Percentiles rank a stretch among this genome's conserved stretches.
phyloP scores from a whole-genome alignment of 2,797 vertebrate species.

The Phoxinus dragarum region DNA sequence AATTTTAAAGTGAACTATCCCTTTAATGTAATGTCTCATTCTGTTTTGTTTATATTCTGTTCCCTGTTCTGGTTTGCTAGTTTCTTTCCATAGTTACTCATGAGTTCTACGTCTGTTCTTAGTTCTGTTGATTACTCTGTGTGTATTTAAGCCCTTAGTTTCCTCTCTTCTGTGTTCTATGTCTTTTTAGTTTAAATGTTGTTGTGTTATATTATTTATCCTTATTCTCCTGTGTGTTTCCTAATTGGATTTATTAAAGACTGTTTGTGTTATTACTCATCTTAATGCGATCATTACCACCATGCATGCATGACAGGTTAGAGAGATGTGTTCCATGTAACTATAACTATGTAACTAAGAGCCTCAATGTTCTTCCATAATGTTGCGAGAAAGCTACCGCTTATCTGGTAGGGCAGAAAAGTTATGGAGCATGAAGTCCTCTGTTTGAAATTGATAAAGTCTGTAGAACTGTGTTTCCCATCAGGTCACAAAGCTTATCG shows the following conservation, averaged over 20 bases:
- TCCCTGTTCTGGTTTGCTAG: background rate
- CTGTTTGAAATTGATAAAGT: slow-evolving; percentile 76
- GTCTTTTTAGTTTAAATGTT: no score
- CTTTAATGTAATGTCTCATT: no score
- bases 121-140: background rate
- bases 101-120: no score
- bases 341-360: no score
- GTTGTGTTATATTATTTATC: no score
- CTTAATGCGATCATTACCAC: background rate
- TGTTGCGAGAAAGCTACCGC: slow-evolving; percentile 60
- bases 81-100: background rate
- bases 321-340: no score
- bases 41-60: no score
- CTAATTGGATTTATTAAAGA: no score
- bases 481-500: slow-evolving; percentile 73
- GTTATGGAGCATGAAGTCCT: slow-evolving; percentile 65
- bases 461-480: slow-evolving; percentile 62
- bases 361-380: slow-evolving; percentile 60
- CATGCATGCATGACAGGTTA: background rate
- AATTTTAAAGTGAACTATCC: no score
- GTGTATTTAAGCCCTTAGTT: background rate
- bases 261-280: background rate
- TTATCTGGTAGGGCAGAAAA: slow-evolving; percentile 68
- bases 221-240: no score
- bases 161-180: no score